These are phyloP conservation scores for Desmodus rotundus DNA, from an alignment of 2,113 vertebrate genomes.

Conservation along the genomic window DNA sequence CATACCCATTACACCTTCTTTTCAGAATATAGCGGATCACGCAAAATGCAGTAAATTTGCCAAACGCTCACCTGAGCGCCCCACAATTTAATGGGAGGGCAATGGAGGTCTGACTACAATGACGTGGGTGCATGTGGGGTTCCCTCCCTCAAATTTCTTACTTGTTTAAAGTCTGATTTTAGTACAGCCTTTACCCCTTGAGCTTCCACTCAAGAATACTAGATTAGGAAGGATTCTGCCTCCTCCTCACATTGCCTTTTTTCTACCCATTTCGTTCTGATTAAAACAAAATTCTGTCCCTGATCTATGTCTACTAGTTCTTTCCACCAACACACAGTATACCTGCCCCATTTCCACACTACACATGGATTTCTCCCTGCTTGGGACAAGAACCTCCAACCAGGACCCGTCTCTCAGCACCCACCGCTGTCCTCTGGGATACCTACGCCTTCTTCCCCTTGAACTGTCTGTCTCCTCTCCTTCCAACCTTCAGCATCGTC, in stretches of 20 bases:
- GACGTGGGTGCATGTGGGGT: too few relatives aligned
- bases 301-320: background rate
- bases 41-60: background rate
- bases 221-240: background rate
- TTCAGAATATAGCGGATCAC: rapidly evolving
- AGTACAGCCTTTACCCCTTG: background rate
- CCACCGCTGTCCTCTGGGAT: background rate
- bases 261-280: background rate
- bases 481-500: rapidly evolving
- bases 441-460: background rate
- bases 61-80: background rate
- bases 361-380: background rate
- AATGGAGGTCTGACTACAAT: rapidly evolving
- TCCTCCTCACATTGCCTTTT: background rate
- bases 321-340: background rate
- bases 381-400: background rate
- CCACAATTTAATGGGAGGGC: background rate
- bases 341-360: background rate
- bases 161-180: background rate
- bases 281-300: background rate
- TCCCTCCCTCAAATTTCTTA: background rate
- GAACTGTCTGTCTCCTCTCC: background rate
- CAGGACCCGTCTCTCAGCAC: rapidly evolving
- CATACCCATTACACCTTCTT: background rate
- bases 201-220: background rate